phyloP scores from a whole-genome alignment of 2,888 invertebrate genomes.

The Camponotus fellah region DNA sequence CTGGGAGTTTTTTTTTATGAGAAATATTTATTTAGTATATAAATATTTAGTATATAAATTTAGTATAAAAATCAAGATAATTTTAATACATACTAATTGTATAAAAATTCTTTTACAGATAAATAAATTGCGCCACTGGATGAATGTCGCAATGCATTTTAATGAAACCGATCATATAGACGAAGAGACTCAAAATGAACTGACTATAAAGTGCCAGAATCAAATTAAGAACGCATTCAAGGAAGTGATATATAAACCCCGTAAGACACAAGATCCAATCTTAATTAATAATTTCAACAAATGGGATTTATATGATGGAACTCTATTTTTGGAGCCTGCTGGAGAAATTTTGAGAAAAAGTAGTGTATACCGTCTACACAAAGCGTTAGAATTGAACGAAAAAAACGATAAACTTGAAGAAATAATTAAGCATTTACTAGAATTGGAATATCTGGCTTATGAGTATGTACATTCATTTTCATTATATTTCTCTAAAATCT shows the following conservation, averaged over 20 bases:
- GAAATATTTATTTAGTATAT: neutral
- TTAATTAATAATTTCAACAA: conserved; percentile 79
- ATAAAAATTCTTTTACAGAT: conserved; percentile 86
- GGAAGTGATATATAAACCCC: conserved; percentile 86
- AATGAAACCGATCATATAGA: conserved; percentile 82
- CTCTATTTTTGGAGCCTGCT: conserved; percentile 83
- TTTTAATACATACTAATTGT: neutral
- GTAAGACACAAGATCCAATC: conserved; percentile 84
- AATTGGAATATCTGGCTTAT: conserved; percentile 85
- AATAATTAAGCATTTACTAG: conserved; percentile 85
- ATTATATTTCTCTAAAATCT: neutral
- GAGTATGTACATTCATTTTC: conserved; percentile 84
- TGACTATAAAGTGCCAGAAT: conserved; percentile 84
- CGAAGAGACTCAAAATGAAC: conserved; percentile 76
- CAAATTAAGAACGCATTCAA: conserved; percentile 86
- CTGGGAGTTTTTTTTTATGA: neutral
- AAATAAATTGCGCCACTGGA: conserved; percentile 91
- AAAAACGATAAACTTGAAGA: conserved; percentile 81
- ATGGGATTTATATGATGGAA: conserved; percentile 82
- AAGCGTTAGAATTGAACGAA: conserved; percentile 86
- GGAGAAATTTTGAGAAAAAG: conserved; percentile 74
- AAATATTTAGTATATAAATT: neutral
- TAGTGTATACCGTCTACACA: conserved; percentile 85
- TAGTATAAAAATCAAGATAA: neutral
- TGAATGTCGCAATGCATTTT: conserved; percentile 89